Evolutionary conservation across 1,140 invertebrate genomes (phyloP), one percentile per base, ranked within the genome.

Genomic region (Cataglyphis hispanica): DNA sequence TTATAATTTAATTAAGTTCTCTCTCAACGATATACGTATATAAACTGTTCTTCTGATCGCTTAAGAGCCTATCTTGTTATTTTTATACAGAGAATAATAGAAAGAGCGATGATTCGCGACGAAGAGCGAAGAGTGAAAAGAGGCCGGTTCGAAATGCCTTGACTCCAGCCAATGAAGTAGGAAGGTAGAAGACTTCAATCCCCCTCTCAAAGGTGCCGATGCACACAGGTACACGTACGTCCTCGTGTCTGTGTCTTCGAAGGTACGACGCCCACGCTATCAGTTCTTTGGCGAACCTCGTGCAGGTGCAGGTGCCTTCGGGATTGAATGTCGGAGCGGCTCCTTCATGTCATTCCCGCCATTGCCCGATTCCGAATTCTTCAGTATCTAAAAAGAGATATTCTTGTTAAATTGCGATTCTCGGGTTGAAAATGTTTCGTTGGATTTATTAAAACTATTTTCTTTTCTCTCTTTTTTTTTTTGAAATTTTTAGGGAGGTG

Each of bases 231-330:
- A 64, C 64, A 86, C 58, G 60, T 58, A 50, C 74, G 86, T 89
- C 83, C 90, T 91, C 77, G 67, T 74, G 63, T 76, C 56, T 50
- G 87, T 84, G 88, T 93, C 93, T 94, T 94, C 70, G 76, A 84
- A 80, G 80, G 74, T 88, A 81, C 72, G 81, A 90, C 92, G 88
- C 88, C 89, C 70, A 90, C 91, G 81, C 91, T 84, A 91, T 89
- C 93, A 94, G 94, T 94, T 93, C 92, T 91, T 93, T 91, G 75
- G 80, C 87, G 67, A 88, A 90, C 78, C 80, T 93, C 77, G 89
- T 88, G 50, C 89, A 89, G 86, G 86, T 91, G 77, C 76, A 85
- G 83, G 86, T 89, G 81, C 69, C 81, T 87, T 84, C 72, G 27
- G 37, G 34, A 76, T 75, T 63, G 50, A 61, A 43, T 31, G 46